phyloP scores from a whole-genome alignment of 2,888 invertebrate species.

The Alitta virens region DNA sequence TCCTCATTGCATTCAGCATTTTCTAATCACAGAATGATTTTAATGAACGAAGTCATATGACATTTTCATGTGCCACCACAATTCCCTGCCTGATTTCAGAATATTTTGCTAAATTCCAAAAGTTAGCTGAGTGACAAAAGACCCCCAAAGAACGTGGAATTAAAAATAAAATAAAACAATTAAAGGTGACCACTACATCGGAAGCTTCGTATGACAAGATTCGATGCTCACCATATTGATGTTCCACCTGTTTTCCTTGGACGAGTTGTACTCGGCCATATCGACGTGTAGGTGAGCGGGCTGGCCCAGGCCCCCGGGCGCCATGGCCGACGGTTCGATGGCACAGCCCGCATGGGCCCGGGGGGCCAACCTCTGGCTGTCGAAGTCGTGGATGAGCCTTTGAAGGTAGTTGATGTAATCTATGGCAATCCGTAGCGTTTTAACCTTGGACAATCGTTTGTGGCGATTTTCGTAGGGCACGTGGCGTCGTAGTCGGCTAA shows the following conservation, averaged over 20 bases:
- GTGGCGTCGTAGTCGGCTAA: constrained; percentile 63
- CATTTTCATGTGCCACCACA: too few relatives aligned
- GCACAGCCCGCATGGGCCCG: not conserved
- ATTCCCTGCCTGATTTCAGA: too few relatives aligned
- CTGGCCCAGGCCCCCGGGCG: not conserved
- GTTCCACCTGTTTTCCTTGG: constrained; percentile 16
- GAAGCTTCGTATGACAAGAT: too few relatives aligned
- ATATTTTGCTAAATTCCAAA: too few relatives aligned
- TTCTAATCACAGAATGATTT: too few relatives aligned
- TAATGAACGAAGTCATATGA: too few relatives aligned
- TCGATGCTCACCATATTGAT: too few relatives aligned
- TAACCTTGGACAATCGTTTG: constrained; percentile 63
- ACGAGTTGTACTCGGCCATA: constrained; percentile 12
- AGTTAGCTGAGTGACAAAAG: too few relatives aligned
- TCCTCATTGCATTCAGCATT: too few relatives aligned
- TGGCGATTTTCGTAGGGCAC: constrained; percentile 63
- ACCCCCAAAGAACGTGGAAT: too few relatives aligned
- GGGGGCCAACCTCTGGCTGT: not conserved
- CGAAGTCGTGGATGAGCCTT: constrained; percentile 13
- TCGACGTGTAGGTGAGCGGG: not conserved
- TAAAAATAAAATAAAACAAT: too few relatives aligned
- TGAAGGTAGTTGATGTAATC: constrained; percentile 18
- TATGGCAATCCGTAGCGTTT: constrained; percentile 14
- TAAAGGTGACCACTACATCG: too few relatives aligned
- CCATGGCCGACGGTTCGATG: not conserved